These are phyloP conservation scores for Bos taurus DNA, from an alignment of 2,113 vertebrate species.

Conservation along the genomic window DNA sequence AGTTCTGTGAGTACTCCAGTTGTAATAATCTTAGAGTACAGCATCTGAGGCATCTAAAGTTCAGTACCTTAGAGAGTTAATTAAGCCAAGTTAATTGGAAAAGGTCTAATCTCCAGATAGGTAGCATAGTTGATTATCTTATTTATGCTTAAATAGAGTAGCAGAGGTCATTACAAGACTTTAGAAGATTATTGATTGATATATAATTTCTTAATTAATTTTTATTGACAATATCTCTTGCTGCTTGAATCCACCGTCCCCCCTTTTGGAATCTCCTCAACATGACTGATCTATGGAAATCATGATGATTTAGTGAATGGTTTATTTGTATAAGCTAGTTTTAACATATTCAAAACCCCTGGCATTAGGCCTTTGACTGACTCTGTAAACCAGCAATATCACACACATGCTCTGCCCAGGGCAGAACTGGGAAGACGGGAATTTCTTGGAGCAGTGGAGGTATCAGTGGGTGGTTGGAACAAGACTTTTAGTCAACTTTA, in stretches of 20 bases:
- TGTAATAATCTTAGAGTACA: conserved; percentile 70
- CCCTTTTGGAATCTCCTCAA: conserved; percentile 31
- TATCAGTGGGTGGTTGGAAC: background rate
- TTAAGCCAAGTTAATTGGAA: conserved; percentile 82
- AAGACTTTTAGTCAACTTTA: background rate
- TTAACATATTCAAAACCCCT: background rate
- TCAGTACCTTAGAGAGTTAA: conserved; percentile 81
- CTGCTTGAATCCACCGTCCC: conserved; percentile 51
- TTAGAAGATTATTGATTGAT: conserved; percentile 77
- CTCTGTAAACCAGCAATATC: background rate
- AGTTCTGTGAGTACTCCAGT: conserved; percentile 58
- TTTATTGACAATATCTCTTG: conserved; percentile 72
- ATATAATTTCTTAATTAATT: conserved; percentile 79
- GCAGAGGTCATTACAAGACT: conserved; percentile 73
- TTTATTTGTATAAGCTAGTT: conserved; percentile 21
- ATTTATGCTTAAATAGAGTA: conserved; percentile 78
- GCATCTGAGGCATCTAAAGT: conserved; percentile 72
- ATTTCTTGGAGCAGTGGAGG: background rate
- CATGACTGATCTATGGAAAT: conserved; percentile 30
- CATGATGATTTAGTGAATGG: background rate
- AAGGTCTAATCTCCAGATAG: conserved; percentile 78
- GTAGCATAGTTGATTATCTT: conserved; percentile 76
- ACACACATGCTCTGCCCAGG: background rate
- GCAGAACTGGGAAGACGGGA: background rate
- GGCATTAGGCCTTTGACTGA: background rate